Conservation (phyloP, 2,888 invertebrate genomes). For the Epistrophe eligans region DNA sequence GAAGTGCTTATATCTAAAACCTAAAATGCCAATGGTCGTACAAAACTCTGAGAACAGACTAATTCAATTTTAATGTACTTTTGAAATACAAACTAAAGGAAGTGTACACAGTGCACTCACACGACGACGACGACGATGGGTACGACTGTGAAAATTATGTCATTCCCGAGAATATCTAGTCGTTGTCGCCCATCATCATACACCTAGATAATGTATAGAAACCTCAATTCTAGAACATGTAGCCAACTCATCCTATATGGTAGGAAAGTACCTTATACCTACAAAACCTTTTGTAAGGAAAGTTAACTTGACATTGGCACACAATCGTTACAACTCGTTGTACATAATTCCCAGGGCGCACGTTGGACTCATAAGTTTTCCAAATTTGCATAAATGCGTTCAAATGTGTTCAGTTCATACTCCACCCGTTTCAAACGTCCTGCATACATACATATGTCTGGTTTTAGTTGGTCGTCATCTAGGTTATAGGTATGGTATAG, state of each 20-base stretch:
- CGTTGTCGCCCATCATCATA: slow-evolving; percentile 49
- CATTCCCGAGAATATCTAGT: slow-evolving; percentile 44
- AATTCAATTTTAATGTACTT: slow-evolving; percentile 72
- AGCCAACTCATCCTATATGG: neutral
- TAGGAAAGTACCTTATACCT: too few species aligned
- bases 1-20: neutral
- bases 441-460: neutral
- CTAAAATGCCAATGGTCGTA: slow-evolving; percentile 23
- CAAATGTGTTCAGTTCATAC: slow-evolving; percentile 26
- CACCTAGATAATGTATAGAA: neutral
- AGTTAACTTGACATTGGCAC: slow-evolving; percentile 47
- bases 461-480: slow-evolving; percentile 7
- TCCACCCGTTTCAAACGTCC: slow-evolving; percentile 3
- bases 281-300: slow-evolving; percentile 44
- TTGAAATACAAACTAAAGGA: slow-evolving; percentile 58
- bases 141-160: slow-evolving; percentile 63
- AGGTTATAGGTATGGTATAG: too few species aligned
- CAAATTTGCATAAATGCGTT: slow-evolving; percentile 65
- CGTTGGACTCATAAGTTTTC: slow-evolving; percentile 31
- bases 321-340: slow-evolving; percentile 65
- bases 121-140: too few species aligned
- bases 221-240: neutral
- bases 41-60: slow-evolving; percentile 53
- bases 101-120: neutral
- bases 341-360: slow-evolving; percentile 57